Conservation (phyloP, 2,888 invertebrate genomes). For the Petrophora chlorosata region DNA sequence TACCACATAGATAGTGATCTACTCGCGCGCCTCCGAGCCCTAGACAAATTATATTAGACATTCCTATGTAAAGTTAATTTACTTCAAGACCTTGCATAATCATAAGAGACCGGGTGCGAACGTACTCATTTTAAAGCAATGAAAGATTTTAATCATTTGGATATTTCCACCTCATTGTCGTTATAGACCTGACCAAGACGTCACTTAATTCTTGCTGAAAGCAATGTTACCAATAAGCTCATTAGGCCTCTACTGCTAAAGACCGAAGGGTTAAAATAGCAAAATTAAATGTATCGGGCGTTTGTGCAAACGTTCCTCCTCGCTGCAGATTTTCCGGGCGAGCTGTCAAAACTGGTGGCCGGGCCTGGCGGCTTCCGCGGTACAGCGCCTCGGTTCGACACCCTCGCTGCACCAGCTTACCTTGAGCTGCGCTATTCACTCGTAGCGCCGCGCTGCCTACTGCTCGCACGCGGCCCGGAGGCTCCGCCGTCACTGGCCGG, state of each 20-base stretch:
- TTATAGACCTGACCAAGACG: conserved; percentile 32
- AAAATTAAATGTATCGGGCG: conserved; percentile 33
- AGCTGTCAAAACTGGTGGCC: conserved; percentile 66
- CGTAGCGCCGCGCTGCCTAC: conserved; percentile 22
- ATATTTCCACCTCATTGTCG: conserved; percentile 1
- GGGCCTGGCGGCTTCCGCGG: conserved; percentile 62
- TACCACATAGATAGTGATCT: conserved; percentile 38
- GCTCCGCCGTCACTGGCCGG: conserved; percentile 41
- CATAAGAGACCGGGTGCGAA: neutral
- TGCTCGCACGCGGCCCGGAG: conserved; percentile 40
- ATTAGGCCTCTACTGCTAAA: conserved; percentile 35
- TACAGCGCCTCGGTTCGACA: conserved; percentile 57
- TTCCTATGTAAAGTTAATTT: conserved; percentile 19
- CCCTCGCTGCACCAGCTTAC: conserved; percentile 49
- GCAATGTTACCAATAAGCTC: neutral
- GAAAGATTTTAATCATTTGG: neutral
- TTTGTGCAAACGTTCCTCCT: conserved; percentile 52
- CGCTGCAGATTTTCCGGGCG: conserved; percentile 72
- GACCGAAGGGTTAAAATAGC: conserved; percentile 39
- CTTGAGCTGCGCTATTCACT: conserved; percentile 51
- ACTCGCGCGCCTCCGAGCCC: conserved; percentile 25
- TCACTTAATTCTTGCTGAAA: conserved; percentile 10
- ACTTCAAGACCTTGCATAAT: conserved; percentile 3
- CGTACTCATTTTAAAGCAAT: neutral
- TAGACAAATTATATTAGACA: conserved; percentile 28